A percentile compares a stretch with the other conserved stretches of the same genome.
Evolutionary conservation across 2,888 invertebrate genomes (phyloP).

Genomic region (Rhyacophila evoluta): DNA sequence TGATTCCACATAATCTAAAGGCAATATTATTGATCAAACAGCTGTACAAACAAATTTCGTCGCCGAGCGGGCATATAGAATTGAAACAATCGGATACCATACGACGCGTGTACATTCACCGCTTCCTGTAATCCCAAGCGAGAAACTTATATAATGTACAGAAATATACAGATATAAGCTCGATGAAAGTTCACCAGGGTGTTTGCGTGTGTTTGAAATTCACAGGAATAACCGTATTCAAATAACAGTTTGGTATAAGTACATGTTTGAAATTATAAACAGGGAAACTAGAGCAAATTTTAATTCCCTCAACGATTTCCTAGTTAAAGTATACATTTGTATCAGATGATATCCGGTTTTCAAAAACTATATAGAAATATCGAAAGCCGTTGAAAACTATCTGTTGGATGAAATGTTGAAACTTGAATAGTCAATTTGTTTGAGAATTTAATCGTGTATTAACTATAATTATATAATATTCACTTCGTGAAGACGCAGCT

Average conservation of each 20-base stretch:
- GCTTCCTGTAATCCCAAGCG: neutral
- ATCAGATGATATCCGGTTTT: neutral
- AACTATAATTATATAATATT: too few relatives aligned
- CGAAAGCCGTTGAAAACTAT: too few relatives aligned
- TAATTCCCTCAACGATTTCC: neutral
- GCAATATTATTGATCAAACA: conserved; percentile 32
- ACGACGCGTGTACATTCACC: neutral
- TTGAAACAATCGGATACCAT: neutral
- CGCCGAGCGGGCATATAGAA: neutral
- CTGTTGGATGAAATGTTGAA: too few relatives aligned
- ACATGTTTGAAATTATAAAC: neutral
- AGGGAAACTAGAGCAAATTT: neutral
- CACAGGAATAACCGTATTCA: neutral
- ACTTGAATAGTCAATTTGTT: too few relatives aligned
- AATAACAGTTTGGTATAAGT: neutral
- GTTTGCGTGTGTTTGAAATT: neutral
- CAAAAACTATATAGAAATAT: too few relatives aligned
- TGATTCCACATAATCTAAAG: conserved; percentile 30
- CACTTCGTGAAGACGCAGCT: too few relatives aligned
- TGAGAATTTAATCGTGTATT: too few relatives aligned
- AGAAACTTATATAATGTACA: neutral
- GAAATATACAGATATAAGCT: neutral
- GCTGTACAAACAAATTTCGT: conserved; percentile 31
- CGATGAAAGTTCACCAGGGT: neutral
- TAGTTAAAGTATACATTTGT: neutral